Percentiles rank a stretch among this genome's conserved stretches.
Evolutionary conservation across 1,140 invertebrate species (phyloP).

Genomic region (Drosophila arizonae): DNA sequence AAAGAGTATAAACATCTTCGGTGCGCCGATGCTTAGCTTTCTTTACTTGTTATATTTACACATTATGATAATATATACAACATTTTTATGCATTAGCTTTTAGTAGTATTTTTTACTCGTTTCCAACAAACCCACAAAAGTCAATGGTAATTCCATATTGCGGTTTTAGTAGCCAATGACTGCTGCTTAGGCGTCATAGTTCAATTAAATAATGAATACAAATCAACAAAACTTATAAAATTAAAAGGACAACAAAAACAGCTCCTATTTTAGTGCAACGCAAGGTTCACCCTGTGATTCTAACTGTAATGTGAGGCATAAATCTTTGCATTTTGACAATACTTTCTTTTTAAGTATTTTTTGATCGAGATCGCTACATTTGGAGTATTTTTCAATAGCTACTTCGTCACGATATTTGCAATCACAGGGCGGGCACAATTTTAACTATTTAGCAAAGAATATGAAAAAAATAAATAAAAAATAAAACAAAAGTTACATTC

Average conservation of each 20-base stretch:
- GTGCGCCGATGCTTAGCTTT: conserved; percentile 54
- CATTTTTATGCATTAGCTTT: conserved; percentile 28
- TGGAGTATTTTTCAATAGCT: not conserved
- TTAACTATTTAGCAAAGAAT: not conserved
- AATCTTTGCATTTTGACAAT: not conserved
- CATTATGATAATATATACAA: conserved; percentile 12
- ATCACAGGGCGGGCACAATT: conserved; percentile 1
- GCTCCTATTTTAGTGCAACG: conserved; percentile 19
- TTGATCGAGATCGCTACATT: not conserved
- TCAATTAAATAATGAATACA: conserved; percentile 31
- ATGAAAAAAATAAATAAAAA: not conserved
- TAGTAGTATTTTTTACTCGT: conserved; percentile 29
- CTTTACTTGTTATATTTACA: conserved; percentile 47
- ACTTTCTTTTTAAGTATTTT: conserved; percentile 3
- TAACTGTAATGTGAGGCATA: not conserved
- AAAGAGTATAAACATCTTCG: conserved; percentile 29
- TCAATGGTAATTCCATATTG: conserved; percentile 1
- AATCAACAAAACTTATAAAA: not conserved
- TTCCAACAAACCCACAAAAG: conserved; percentile 16
- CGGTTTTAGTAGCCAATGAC: conserved; percentile 52
- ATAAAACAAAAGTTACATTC: conserved; percentile 12
- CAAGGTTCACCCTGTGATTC: conserved; percentile 6
- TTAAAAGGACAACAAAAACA: conserved; percentile 15
- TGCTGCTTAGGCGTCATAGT: conserved; percentile 65
- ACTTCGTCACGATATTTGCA: not conserved